Percentiles rank a stretch among this genome's conserved stretches.
These are phyloP conservation scores for Trachelus iudaicus DNA, from an alignment of 2,888 invertebrate genomes.

Conservation along the genomic window DNA sequence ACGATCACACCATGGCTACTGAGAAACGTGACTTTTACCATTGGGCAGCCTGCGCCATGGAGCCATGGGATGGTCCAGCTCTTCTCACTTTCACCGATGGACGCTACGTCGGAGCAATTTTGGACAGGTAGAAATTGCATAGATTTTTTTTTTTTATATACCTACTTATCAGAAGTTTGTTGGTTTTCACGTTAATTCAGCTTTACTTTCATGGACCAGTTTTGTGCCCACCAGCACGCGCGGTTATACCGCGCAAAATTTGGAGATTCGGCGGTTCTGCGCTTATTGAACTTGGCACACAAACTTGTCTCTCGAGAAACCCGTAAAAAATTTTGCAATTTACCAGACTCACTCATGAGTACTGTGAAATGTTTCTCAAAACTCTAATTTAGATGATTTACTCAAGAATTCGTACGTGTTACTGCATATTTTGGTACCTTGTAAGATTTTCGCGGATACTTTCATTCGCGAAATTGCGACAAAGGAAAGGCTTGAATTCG, in stretches of 20 bases:
- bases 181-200: slow-evolving; percentile 26
- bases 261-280: background rate
- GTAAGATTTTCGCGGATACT: background rate
- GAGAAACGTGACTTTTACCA: slow-evolving; percentile 96
- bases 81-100: slow-evolving; percentile 98
- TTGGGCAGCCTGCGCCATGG: slow-evolving; percentile 98
- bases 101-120: slow-evolving; percentile 89
- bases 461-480: background rate
- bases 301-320: background rate
- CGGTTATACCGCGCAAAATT: background rate
- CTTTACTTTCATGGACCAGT: slow-evolving; percentile 33
- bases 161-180: background rate
- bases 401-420: background rate
- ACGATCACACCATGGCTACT: slow-evolving; percentile 90
- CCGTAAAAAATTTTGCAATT: background rate
- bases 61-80: slow-evolving; percentile 99
- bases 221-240: background rate
- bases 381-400: background rate
- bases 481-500: slow-evolving; percentile 1
- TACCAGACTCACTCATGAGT: background rate
- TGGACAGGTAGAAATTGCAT: slow-evolving; percentile 70
- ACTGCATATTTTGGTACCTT: background rate
- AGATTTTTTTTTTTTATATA: slow-evolving; percentile 7
- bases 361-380: background rate
- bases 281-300: background rate